phyloP scores from a whole-genome alignment of 2,113 vertebrate genomes.

The Triplophysa siluroides region DNA sequence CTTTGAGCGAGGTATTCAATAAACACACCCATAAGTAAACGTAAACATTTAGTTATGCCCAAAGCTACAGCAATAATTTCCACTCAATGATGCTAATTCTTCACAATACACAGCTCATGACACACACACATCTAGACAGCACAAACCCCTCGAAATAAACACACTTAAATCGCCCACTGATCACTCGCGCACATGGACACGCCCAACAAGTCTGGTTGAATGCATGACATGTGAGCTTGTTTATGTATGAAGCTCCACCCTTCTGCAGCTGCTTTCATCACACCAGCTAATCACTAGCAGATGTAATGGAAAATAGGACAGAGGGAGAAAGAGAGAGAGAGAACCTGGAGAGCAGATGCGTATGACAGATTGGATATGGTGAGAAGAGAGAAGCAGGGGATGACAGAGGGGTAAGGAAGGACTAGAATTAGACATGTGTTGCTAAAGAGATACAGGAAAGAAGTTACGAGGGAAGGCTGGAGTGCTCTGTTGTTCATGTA shows the following conservation, averaged over 20 bases:
- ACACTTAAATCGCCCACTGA: neutral
- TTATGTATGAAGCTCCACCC: slow-evolving; percentile 8
- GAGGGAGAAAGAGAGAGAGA: slow-evolving; percentile 21
- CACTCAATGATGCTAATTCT: neutral
- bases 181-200: slow-evolving; percentile 9
- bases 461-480: neutral
- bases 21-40: slow-evolving; percentile 14
- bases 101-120: neutral
- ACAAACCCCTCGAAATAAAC: neutral
- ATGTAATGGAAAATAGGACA: slow-evolving; percentile 33
- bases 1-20: neutral
- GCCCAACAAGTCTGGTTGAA: slow-evolving; percentile 5
- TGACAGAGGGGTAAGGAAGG: neutral
- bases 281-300: slow-evolving; percentile 21
- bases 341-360: neutral
- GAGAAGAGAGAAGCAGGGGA: neutral
- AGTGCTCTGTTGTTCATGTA: neutral
- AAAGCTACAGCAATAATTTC: neutral
- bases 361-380: slow-evolving; percentile 1
- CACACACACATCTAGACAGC: neutral
- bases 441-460: neutral
- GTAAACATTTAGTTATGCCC: neutral
- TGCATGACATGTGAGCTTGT: slow-evolving; percentile 2
- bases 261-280: slow-evolving; percentile 12
- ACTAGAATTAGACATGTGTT: neutral